These are phyloP conservation scores for Albula glossodonta DNA, from an alignment of 2,113 vertebrate genomes.

Conservation along the genomic window DNA sequence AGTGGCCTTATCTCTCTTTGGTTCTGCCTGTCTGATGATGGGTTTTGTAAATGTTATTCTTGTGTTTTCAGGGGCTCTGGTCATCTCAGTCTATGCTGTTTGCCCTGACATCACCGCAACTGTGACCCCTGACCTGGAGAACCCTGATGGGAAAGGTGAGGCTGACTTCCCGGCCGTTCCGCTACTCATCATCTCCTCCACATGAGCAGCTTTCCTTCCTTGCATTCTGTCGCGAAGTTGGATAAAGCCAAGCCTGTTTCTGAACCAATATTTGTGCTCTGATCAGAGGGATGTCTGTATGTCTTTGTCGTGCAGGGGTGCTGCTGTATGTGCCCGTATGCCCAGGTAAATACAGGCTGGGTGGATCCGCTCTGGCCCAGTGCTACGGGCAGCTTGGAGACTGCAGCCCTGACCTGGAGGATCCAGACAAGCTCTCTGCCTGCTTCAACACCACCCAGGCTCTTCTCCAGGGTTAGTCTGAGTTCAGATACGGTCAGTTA, in stretches of 20 bases:
- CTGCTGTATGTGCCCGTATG: conserved; percentile 80
- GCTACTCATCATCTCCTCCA: background rate
- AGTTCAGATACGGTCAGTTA: background rate
- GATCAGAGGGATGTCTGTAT: background rate
- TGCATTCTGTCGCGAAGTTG: background rate
- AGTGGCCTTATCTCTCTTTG: background rate
- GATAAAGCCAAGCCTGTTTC: background rate
- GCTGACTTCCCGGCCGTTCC: conserved; percentile 32
- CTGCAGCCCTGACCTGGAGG: conserved; percentile 80
- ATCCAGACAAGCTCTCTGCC: conserved; percentile 65
- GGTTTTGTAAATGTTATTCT: background rate
- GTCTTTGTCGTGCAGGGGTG: conserved; percentile 63
- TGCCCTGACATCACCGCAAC: conserved; percentile 90
- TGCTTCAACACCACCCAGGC: conserved; percentile 83
- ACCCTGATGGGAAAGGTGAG: conserved; percentile 77
- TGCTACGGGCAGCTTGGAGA: conserved; percentile 86
- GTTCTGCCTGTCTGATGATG: background rate
- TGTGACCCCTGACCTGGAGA: conserved; percentile 87
- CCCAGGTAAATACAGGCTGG: conserved; percentile 75
- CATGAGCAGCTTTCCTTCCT: background rate
- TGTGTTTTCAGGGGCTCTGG: conserved; percentile 74
- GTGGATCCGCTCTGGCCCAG: conserved; percentile 87
- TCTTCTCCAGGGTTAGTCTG: conserved; percentile 71
- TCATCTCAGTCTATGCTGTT: conserved; percentile 87
- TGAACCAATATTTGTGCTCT: background rate